Base-by-base conservation (phyloP, 2,113 vertebrate genomes). In the Fregata magnificens region DNA sequence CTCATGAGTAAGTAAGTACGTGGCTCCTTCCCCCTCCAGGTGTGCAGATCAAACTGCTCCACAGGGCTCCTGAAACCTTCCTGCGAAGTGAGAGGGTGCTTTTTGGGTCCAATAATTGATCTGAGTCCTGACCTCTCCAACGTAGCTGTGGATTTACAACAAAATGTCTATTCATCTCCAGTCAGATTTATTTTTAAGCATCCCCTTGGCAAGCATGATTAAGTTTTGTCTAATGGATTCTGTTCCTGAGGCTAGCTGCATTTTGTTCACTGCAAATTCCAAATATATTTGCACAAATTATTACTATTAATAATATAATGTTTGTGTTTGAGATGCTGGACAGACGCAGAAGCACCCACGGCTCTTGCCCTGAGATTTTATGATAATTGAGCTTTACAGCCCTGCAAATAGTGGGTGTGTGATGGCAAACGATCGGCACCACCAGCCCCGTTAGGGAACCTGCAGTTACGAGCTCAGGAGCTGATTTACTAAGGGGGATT, bases 131-230 rank as follows among this genome's bases (percentile, higher is more conserved):
- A 82, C 36, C 73, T 91, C 93, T 34, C 55, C 85, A 40, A 29
- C 11, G 2, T 36, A 70, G 92, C 80, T 52, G 83, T 26, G 83
- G 88, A 36, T 93, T 96, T 82, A 61, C 87, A 86, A 91, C 92
- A 97, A 82, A 92, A 85, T 74, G 73, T 80, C 82, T 70, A 85
- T 94, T 97, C 78, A 90, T 91, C 87, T 82, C 71, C 71, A 44
- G 82, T 53, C 95, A 86, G 91, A 66, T 94, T 96, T 94, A 93
- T 95, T 97, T 94, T 90, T 93, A 95, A 97, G 93, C 86, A 44
- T 63, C 90, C 61, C 76, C 71, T 96, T 95, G 95, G 95, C 93
- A 91, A 5, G 25, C 9, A 0, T 67, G 47, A 92, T 17, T 86
- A 70, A 80, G 73, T 96, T 90, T 62, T 63, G 87, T 86, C 85